Evolutionary conservation across 2,113 vertebrate species (phyloP).

Genomic region (Syngnathoides biaculeatus): DNA sequence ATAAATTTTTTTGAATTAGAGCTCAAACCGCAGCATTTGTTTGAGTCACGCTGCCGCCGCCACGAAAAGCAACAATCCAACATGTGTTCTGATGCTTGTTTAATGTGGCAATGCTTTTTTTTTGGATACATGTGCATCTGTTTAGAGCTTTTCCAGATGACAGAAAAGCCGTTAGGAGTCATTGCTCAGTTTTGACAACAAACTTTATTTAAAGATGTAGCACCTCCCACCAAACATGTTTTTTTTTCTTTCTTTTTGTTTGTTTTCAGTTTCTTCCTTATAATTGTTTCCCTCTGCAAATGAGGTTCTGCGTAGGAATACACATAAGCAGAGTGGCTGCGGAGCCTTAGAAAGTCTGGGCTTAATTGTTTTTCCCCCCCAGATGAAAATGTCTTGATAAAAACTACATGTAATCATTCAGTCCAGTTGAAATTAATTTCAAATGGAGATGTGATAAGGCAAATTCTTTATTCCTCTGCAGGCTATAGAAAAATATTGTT

Average conservation of each 20-base stretch:
- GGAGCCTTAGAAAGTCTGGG: too few relatives aligned
- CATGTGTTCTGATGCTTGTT: not conserved
- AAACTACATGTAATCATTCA: too few relatives aligned
- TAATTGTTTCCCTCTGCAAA: not conserved
- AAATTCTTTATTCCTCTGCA: too few relatives aligned
- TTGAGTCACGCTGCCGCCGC: not conserved
- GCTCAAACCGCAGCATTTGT: not conserved
- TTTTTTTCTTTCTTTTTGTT: not conserved
- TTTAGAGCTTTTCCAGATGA: not conserved
- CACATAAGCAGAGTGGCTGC: too few relatives aligned
- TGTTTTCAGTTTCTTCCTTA: not conserved
- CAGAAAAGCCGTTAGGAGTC: not conserved
- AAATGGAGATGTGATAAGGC: too few relatives aligned
- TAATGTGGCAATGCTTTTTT: not conserved
- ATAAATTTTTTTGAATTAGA: not conserved
- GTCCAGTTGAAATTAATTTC: too few relatives aligned
- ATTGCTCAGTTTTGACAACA: not conserved
- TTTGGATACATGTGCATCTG: not conserved
- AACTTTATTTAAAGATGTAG: not conserved
- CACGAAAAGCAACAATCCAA: conserved; percentile 2
- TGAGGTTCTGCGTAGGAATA: not conserved
- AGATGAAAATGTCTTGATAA: too few relatives aligned
- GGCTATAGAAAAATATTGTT: too few relatives aligned
- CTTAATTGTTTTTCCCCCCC: too few relatives aligned
- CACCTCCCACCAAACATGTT: not conserved